Percentiles rank a stretch among this genome's conserved stretches.
Evolutionary conservation across 2,113 vertebrate species (phyloP).

Genomic region (Brachionichthys hirsutus): DNA sequence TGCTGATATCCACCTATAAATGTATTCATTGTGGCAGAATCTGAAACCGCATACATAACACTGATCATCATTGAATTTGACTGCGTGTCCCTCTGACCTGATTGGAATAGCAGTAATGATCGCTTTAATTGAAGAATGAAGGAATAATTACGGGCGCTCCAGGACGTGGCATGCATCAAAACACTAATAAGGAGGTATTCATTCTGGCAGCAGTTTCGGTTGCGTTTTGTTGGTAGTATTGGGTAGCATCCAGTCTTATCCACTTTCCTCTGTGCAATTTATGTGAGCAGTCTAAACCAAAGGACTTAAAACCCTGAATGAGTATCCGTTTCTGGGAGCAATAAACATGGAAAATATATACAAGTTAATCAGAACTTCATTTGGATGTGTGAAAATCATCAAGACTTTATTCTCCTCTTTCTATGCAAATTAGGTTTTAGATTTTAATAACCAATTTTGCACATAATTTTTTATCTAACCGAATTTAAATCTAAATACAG

Average conservation of each 20-base stretch:
- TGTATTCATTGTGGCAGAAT: not conserved
- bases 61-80: not conserved
- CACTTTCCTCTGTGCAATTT: constrained; percentile 57
- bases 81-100: constrained; percentile 2
- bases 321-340: constrained; percentile 2
- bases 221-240: constrained; percentile 57
- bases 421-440: too few species aligned
- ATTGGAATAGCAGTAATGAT: too few species aligned
- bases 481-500: too few species aligned
- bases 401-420: too few species aligned
- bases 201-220: constrained; percentile 43
- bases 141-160: constrained; percentile 25
- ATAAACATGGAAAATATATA: constrained; percentile 12
- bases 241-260: constrained; percentile 63
- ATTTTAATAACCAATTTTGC: too few species aligned
- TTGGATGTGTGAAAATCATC: too few species aligned
- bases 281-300: constrained; percentile 3
- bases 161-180: constrained; percentile 38
- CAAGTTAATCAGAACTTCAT: too few species aligned
- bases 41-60: constrained; percentile 17
- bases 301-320: constrained; percentile 24
- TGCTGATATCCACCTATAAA: not conserved
- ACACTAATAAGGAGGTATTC: constrained; percentile 28
- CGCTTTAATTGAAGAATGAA: constrained; percentile 2
- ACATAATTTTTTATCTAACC: too few species aligned